These are phyloP conservation scores for Cheiracanthium punctorium DNA, from an alignment of 2,888 invertebrate species.

Conservation along the genomic window DNA sequence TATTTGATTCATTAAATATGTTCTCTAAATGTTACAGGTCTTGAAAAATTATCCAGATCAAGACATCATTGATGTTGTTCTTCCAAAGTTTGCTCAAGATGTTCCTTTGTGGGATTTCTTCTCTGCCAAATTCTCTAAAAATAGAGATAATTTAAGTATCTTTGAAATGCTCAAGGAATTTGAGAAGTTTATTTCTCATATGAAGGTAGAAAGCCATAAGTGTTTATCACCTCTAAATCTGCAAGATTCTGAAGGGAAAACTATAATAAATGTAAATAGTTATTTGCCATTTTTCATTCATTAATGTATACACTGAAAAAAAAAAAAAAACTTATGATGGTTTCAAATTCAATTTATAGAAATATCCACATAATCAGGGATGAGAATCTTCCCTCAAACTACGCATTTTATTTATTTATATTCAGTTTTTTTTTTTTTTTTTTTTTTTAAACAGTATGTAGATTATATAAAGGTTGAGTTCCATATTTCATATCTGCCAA, in stretches of 20 bases:
- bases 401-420: too few species aligned
- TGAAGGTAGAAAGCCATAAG: conserved; percentile 71
- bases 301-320: too few species aligned
- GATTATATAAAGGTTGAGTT: too few species aligned
- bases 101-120: conserved; percentile 78
- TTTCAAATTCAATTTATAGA: too few species aligned
- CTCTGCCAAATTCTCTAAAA: conserved; percentile 76
- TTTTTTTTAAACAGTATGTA: too few species aligned
- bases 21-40: conserved; percentile 64
- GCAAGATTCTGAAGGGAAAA: conserved; percentile 33
- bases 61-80: conserved; percentile 77
- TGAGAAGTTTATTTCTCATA: conserved; percentile 72
- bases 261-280: conserved; percentile 53
- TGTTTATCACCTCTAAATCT: conserved; percentile 70
- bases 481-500: too few species aligned
- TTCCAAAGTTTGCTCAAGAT: conserved; percentile 76
- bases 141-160: conserved; percentile 71
- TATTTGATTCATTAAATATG: too few species aligned
- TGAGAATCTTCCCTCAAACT: too few species aligned
- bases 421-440: too few species aligned
- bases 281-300: too few species aligned
- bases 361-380: too few species aligned
- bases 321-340: too few species aligned
- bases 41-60: conserved; percentile 74
- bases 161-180: conserved; percentile 72